Evolutionary conservation across 2,113 vertebrate genomes (phyloP).

Genomic region (Cacatua alba): DNA sequence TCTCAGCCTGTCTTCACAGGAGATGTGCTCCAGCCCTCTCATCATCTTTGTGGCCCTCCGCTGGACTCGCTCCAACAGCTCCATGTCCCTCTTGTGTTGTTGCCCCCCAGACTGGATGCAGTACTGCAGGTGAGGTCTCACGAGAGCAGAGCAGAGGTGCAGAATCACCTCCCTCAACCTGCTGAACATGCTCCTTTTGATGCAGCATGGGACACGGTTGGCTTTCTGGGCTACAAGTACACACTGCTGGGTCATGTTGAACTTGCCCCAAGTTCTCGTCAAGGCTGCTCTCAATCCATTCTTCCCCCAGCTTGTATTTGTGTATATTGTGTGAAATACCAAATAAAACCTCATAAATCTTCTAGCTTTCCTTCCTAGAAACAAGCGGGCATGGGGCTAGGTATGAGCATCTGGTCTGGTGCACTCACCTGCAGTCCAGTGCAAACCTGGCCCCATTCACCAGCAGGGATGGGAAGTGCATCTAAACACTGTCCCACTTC

Average conservation of each 20-base stretch:
- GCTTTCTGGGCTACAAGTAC: background rate
- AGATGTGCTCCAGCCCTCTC: background rate
- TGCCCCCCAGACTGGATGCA: background rate
- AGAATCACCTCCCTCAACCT: background rate
- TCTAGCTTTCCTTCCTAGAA: background rate
- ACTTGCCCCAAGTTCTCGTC: background rate
- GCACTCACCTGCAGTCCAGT: background rate
- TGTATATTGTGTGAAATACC: background rate
- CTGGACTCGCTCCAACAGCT: background rate
- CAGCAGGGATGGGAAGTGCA: rapidly evolving
- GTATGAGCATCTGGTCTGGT: background rate
- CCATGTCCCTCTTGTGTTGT: background rate
- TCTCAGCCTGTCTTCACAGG: background rate
- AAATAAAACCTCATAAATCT: background rate
- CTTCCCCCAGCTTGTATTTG: background rate
- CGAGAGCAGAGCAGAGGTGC: background rate
- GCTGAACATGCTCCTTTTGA: background rate
- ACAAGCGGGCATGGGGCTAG: background rate
- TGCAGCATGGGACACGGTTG: background rate
- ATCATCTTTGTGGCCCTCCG: background rate
- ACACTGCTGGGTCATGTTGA: background rate
- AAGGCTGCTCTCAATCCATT: background rate
- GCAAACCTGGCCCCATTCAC: background rate
- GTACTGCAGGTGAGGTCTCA: background rate
- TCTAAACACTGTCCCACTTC: background rate